Conservation (phyloP, 2,797 vertebrate species). For the Rhyacichthys aspro region DNA sequence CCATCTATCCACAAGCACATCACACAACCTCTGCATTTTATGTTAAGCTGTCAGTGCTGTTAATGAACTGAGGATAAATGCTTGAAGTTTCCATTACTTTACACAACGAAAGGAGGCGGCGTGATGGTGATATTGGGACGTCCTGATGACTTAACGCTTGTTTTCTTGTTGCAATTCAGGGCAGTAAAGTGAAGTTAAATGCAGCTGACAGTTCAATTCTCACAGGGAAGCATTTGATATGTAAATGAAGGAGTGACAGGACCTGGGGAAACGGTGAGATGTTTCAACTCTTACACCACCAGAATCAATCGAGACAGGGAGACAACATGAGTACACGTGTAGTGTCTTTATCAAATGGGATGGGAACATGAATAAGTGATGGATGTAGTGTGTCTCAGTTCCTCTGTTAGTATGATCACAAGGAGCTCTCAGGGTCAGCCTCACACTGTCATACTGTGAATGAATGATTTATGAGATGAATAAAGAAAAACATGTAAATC, state of each 20-base stretch:
- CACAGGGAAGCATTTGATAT: conserved; percentile 56
- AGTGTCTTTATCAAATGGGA: too few species aligned
- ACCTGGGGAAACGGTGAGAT: conserved; percentile 6
- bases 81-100: conserved; percentile 16
- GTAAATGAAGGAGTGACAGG: conserved; percentile 35
- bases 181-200: conserved; percentile 49
- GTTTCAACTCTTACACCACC: not conserved
- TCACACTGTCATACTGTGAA: too few species aligned
- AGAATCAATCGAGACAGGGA: not conserved
- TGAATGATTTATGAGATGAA: too few species aligned
- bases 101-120: conserved; percentile 11
- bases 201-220: conserved; percentile 46
- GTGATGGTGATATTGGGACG: not conserved
- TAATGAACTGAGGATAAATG: conserved; percentile 18
- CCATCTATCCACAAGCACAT: too few species aligned
- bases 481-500: too few species aligned
- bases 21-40: too few species aligned
- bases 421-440: too few species aligned
- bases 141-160: conserved; percentile 25
- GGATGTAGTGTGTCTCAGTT: too few species aligned
- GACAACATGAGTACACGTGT: not conserved
- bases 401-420: too few species aligned
- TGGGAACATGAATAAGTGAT: too few species aligned
- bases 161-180: conserved; percentile 39
- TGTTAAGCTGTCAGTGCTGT: not conserved